phyloP scores from a whole-genome alignment of 2,797 vertebrate genomes.

The Stomatorhinus walkeri region DNA sequence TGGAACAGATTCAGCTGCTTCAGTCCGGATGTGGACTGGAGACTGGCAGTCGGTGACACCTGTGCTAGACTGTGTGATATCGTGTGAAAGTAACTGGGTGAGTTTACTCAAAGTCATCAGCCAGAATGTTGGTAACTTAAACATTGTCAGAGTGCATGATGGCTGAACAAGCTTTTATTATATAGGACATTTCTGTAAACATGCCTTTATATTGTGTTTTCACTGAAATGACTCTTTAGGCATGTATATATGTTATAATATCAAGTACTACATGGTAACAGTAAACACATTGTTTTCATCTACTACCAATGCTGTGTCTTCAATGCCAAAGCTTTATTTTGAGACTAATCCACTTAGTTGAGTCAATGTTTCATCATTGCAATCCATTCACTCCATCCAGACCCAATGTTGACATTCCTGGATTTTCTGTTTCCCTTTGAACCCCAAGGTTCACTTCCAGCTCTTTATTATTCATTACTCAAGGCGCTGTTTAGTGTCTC shows the following conservation, averaged over 20 bases:
- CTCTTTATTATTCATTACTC: background rate
- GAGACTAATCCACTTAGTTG: background rate
- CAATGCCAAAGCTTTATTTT: background rate
- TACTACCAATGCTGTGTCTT: background rate
- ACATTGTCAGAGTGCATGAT: background rate
- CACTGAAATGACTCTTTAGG: background rate
- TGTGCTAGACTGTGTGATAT: no score
- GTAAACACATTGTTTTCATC: slow-evolving; percentile 8
- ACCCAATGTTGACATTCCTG: background rate
- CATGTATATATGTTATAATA: background rate
- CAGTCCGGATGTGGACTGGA: background rate
- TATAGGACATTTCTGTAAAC: background rate
- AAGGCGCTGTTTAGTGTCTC: background rate
- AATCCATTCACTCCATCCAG: background rate
- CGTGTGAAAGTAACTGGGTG: background rate
- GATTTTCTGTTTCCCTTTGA: background rate
- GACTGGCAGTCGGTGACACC: background rate
- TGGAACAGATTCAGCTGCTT: background rate
- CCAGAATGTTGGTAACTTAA: background rate
- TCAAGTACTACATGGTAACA: background rate
- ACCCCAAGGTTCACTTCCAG: background rate
- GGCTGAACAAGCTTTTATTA: background rate
- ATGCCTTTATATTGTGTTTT: background rate
- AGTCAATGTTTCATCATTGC: background rate
- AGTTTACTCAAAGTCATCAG: background rate